These are phyloP conservation scores for Melanocharis versteri DNA, from an alignment of 2,113 vertebrate genomes.

Conservation along the genomic window DNA sequence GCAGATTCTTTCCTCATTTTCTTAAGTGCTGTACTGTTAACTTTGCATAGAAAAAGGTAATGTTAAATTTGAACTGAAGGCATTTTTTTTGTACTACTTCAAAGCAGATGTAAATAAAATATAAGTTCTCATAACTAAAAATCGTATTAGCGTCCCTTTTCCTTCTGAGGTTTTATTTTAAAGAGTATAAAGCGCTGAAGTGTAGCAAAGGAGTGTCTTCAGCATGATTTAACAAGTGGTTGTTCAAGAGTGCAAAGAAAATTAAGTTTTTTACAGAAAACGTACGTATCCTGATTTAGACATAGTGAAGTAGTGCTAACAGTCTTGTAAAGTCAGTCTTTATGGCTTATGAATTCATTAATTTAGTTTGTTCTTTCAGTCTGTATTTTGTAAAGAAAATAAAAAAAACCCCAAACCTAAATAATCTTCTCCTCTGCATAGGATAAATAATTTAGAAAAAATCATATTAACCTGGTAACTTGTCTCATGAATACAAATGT, in stretches of 20 bases:
- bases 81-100: background rate
- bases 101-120: background rate
- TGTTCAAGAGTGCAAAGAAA: background rate
- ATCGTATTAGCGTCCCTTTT: background rate
- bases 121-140: background rate
- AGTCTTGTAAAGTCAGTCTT: background rate
- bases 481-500: background rate
- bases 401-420: fast-evolving
- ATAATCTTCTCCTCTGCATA: background rate
- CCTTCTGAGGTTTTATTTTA: background rate
- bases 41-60: background rate
- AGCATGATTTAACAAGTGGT: background rate
- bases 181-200: background rate
- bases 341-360: background rate
- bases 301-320: background rate
- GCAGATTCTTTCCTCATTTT: background rate
- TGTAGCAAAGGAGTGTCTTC: background rate
- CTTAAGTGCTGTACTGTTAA: background rate
- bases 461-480: background rate
- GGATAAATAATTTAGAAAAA: background rate
- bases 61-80: background rate
- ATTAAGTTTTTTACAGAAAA: background rate
- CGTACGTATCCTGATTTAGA: background rate
- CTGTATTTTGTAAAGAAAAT: background rate
- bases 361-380: background rate